These are phyloP conservation scores for Cololabis saira DNA, from an alignment of 2,113 vertebrate genomes.

Conservation along the genomic window DNA sequence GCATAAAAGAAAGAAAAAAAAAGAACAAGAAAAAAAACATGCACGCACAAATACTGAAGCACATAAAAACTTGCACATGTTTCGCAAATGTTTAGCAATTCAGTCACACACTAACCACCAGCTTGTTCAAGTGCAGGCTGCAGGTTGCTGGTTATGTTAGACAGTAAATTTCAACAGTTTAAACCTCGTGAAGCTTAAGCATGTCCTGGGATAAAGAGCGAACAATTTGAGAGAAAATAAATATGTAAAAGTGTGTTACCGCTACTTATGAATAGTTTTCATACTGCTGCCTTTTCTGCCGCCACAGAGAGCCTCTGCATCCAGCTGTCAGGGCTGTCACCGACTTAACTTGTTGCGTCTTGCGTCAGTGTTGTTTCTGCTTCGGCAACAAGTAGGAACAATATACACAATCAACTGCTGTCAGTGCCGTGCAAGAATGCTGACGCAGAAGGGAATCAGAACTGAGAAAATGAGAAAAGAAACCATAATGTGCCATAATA, in stretches of 20 bases:
- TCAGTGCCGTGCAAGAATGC: no score
- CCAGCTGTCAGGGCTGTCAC: no score
- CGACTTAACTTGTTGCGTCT: no score
- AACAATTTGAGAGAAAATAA: neutral
- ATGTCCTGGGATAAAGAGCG: neutral
- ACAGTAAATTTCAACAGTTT: no score
- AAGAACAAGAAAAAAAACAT: no score
- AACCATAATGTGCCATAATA: neutral
- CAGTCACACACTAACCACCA: slow-evolving; percentile 2
- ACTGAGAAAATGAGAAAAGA: neutral
- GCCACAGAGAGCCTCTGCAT: slow-evolving; percentile 38
- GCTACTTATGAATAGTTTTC: slow-evolving; percentile 47
- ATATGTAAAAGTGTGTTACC: slow-evolving; percentile 18
- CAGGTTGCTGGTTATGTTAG: neutral
- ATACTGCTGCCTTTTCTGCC: slow-evolving; percentile 50
- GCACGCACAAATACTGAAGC: slow-evolving; percentile 17
- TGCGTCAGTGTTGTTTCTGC: no score
- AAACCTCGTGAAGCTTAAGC: neutral
- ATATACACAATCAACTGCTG: no score
- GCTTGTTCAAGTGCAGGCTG: slow-evolving; percentile 8
- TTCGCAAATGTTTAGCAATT: slow-evolving; percentile 9
- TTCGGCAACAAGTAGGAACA: no score
- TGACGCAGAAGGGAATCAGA: no score
- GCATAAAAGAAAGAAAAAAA: slow-evolving; percentile 5
- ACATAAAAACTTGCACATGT: slow-evolving; percentile 14